Base-by-base conservation (phyloP, 2,113 vertebrate genomes). In the Pavo muticus region DNA sequence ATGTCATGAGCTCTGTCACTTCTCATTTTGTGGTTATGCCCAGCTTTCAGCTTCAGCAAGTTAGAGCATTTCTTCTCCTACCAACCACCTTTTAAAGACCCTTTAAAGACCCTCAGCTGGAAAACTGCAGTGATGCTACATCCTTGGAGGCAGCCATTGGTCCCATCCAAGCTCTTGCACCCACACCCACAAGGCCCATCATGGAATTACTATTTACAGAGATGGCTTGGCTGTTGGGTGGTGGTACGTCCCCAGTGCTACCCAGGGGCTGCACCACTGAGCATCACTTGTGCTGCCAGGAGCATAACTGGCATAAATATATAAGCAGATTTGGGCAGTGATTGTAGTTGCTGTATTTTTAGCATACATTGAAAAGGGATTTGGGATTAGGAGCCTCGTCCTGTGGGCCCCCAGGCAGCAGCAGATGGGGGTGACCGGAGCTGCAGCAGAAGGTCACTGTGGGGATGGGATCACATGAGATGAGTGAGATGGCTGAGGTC, bases 331-430 rank as follows among this genome's bases (percentile, higher is more conserved):
- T 48, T 17, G 80, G 87, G 44, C 73, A 20, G 39, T 35, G 82
- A 70, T 73, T 19, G 7, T 12, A 24, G 67, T 4, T 52, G 60
- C n/a, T 75, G 59, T 95, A 40, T 78, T 94, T 95, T 72, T 89
- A 72, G 94, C 60, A 23, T 23, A 5, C 32, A 7, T 23, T 50
- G 57, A 37, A 71, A 67, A 91, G 35, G 93, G 94, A 78, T 94
- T 94, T 85, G 93, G 94, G 77, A 91, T 97, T 89, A 61, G 47
- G n/a, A n/a, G 67, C 50, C 71, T 84, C 64, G 44, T 78, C 47
- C 42, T n/a, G 50, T 1, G 1, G 13, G 8, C 6, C 1, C 35
- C 67, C 54, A 10, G 50, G 72, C 50, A 8, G 6, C 9, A 44
- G 60, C 72, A 71, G 90, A 52, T 63, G 71, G 85, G 85, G 73